A percentile compares a stretch with the other conserved stretches of the same genome.
phyloP scores from a whole-genome alignment of 2,797 vertebrate species.

The Melanotaenia nigrans region DNA sequence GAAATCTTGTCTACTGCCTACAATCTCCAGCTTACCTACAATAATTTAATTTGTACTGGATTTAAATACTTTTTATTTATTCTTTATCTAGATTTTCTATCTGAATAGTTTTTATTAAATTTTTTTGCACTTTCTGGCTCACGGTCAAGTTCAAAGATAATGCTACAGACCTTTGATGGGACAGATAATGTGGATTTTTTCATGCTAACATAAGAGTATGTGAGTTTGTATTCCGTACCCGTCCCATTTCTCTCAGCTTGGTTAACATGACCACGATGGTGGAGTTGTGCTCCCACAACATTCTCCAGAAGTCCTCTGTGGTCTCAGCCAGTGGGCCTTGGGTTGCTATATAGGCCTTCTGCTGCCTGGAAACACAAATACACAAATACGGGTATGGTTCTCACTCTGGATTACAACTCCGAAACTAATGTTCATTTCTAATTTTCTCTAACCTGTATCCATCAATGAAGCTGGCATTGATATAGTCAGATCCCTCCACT shows the following conservation, averaged over 20 bases:
- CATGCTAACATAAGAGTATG: neutral
- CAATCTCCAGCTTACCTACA: conserved; percentile 4
- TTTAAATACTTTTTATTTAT: conserved; percentile 1
- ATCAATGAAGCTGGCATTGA: conserved; percentile 99
- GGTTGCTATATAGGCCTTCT: conserved; percentile 97
- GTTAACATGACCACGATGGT: conserved; percentile 99
- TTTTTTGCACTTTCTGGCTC: neutral
- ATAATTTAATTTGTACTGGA: conserved; percentile 8
- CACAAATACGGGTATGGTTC: neutral
- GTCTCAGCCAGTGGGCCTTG: conserved; percentile 98
- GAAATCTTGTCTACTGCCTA: neutral
- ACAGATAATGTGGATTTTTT: neutral
- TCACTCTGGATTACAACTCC: neutral
- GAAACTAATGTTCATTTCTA: neutral
- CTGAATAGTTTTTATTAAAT: neutral
- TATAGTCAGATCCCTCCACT: conserved; percentile 98
- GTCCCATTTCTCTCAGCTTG: conserved; percentile 98
- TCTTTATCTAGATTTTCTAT: neutral
- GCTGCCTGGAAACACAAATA: conserved; percentile 82
- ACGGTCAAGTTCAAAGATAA: neutral
- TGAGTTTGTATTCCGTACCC: conserved; percentile 82
- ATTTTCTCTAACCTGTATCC: conserved; percentile 90
- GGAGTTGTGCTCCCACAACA: conserved; percentile 99
- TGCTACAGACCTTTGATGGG: neutral
- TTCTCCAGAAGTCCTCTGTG: conserved; percentile 98